A percentile compares a stretch with the other conserved stretches of the same genome.
phyloP scores from a whole-genome alignment of 2,797 vertebrate genomes.

The Manis crassicaudata region DNA sequence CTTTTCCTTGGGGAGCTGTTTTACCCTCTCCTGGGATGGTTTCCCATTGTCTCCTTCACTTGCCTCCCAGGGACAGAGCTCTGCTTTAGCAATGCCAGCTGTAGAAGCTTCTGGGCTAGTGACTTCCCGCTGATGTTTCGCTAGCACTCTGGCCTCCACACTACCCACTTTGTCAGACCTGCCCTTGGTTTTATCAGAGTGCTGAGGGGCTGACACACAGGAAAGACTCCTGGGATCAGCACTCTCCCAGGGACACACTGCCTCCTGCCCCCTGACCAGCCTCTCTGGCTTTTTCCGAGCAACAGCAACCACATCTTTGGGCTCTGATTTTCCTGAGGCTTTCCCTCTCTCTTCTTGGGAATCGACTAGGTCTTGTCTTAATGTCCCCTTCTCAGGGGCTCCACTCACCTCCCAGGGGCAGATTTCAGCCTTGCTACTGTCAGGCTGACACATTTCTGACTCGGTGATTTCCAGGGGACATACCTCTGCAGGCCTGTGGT shows the following conservation, averaged over 20 bases:
- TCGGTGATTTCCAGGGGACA: constrained; percentile 67
- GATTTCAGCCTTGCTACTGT: constrained; percentile 37
- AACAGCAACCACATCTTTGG: neutral
- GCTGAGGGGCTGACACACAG: neutral
- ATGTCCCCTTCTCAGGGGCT: neutral
- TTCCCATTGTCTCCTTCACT: neutral
- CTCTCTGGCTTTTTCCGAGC: constrained; percentile 46
- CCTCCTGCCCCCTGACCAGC: constrained; percentile 55
- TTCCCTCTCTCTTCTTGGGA: accelerated
- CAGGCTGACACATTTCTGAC: neutral
- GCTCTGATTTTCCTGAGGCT: neutral
- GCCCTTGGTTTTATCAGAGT: neutral
- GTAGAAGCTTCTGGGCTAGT: neutral
- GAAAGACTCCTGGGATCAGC: neutral
- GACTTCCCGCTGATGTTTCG: constrained; percentile 4
- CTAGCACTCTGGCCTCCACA: constrained; percentile 63
- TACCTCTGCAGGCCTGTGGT: constrained; percentile 13
- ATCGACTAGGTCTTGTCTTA: neutral
- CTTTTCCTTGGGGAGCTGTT: constrained; percentile 27
- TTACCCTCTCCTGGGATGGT: neutral
- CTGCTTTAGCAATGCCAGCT: constrained; percentile 82
- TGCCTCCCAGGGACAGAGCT: constrained; percentile 86
- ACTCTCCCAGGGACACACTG: constrained; percentile 63
- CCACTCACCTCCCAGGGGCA: constrained; percentile 63
- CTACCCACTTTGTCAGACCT: neutral